Evolutionary conservation across 2,888 invertebrate species (phyloP), one percentile per base, ranked within the genome.

Genomic region (Elysia crispata): DNA sequence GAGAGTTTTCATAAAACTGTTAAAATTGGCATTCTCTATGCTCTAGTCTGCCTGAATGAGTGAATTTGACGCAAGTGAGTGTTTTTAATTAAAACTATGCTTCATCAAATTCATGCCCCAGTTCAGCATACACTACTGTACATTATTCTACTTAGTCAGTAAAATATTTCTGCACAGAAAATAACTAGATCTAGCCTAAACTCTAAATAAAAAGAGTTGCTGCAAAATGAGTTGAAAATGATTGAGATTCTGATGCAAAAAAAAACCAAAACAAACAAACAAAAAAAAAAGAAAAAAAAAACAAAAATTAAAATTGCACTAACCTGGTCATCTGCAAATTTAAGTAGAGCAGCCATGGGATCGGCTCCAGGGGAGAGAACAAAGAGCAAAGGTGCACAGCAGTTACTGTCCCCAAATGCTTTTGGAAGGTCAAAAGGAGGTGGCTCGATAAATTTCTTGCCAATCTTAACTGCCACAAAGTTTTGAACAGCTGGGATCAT

Each of bases 241-340:
- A 11, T 11, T 41, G 41, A n/a, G n/a, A 41, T 41, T 41, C 41
- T 41, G 41, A 41, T 41, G 41, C 41, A 41, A 41, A 6, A 6
- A 41, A 41, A 3, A 41, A 41, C 5, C 3, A 23, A 20, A 54
- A 20, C 13, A 15, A 54, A 23, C 8, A 60, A 60, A 60, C n/a
- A 60, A 23, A 23, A 20, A 54, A 20, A 20, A 15, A 54, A 23
- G 60, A 60, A 60, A 60, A 20, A 60, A 18, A 60, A 60, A 60
- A 54, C 20, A 20, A 74, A 11, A 0, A 64, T 49, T 50, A 18
- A n/a, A 31, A 23, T 8, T 75, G 0, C 49, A 41, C 82, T 76
- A 76, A 92, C 92, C 91, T 91, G 90, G 85, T 93, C 92, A 82
- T 93, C 92, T 31, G 93, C 92, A 87, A 93, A 93, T 86, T 92